Conservation (phyloP, 23 tunicate genomes). For the Halocynthia aurantium region DNA sequence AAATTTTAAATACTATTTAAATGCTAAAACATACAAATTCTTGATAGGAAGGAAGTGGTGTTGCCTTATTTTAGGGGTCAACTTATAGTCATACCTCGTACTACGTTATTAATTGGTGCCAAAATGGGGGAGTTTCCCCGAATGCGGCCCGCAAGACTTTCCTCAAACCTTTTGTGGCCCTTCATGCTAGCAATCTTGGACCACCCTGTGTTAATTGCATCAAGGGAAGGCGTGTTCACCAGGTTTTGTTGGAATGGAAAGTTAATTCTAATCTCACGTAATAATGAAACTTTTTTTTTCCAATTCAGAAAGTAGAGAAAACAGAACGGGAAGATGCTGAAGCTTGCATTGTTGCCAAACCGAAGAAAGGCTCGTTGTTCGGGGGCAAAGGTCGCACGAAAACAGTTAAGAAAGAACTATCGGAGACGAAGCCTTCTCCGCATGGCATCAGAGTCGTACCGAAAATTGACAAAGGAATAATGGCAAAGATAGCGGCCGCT, state of each 20-base stretch:
- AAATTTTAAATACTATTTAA: too few relatives aligned
- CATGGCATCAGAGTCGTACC: constrained; percentile 49
- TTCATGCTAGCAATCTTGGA: too few relatives aligned
- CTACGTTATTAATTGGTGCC: too few relatives aligned
- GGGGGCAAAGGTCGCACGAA: constrained; percentile 60
- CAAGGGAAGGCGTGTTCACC: not conserved
- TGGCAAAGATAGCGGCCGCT: constrained; percentile 4
- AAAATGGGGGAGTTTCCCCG: too few relatives aligned
- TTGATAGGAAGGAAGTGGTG: too few relatives aligned
- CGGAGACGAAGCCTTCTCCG: constrained; percentile 58
- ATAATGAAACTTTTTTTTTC: constrained; percentile 5
- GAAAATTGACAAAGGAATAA: constrained; percentile 32
- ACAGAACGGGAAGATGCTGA: constrained; percentile 71
- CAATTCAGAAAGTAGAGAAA: constrained; percentile 65
- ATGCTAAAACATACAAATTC: too few relatives aligned
- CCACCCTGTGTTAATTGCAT: not conserved
- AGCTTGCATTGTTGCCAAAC: constrained; percentile 17
- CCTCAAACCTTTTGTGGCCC: too few relatives aligned
- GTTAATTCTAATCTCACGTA: not conserved
- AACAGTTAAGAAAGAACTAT: constrained; percentile 11
- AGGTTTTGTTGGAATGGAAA: not conserved
- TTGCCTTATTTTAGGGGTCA: too few relatives aligned
- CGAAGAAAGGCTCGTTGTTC: constrained; percentile 23
- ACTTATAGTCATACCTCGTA: too few relatives aligned
- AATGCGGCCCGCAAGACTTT: too few relatives aligned